Conservation (phyloP, 1,140 invertebrate species). For the Eulimnadia texana region DNA sequence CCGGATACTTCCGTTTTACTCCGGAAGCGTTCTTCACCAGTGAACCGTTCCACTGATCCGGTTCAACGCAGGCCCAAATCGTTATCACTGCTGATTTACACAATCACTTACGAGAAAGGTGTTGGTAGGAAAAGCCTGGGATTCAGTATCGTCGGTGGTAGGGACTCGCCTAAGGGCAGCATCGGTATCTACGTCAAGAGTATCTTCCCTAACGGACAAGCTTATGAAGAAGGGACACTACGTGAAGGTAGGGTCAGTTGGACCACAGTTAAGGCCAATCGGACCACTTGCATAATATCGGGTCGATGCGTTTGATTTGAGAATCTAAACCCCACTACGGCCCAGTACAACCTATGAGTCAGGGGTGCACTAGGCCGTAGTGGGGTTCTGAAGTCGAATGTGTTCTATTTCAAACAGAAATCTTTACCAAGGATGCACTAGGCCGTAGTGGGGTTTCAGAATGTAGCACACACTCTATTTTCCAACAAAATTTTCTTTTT, state of each 20-base stretch:
- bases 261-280: background rate
- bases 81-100: constrained; percentile 35
- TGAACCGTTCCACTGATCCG: background rate
- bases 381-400: background rate
- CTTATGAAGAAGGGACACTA: constrained; percentile 60
- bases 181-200: constrained; percentile 80
- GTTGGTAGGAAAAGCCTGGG: constrained; percentile 70
- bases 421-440: background rate
- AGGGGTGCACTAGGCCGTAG: too few relatives aligned
- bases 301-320: background rate
- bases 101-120: constrained; percentile 58
- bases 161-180: constrained; percentile 68
- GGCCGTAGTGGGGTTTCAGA: too few relatives aligned
- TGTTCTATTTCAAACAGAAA: background rate
- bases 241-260: constrained; percentile 52
- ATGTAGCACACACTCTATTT: too few relatives aligned
- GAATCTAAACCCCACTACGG: background rate
- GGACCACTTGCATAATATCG: background rate
- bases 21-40: too few relatives aligned
- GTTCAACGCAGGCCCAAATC: constrained; percentile 25
- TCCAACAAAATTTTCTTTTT: too few relatives aligned
- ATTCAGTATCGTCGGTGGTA: constrained; percentile 81
- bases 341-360: too few relatives aligned
- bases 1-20: too few relatives aligned
- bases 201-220: constrained; percentile 73